phyloP scores from a whole-genome alignment of 1,140 invertebrate species.

The Eciton burchellii region DNA sequence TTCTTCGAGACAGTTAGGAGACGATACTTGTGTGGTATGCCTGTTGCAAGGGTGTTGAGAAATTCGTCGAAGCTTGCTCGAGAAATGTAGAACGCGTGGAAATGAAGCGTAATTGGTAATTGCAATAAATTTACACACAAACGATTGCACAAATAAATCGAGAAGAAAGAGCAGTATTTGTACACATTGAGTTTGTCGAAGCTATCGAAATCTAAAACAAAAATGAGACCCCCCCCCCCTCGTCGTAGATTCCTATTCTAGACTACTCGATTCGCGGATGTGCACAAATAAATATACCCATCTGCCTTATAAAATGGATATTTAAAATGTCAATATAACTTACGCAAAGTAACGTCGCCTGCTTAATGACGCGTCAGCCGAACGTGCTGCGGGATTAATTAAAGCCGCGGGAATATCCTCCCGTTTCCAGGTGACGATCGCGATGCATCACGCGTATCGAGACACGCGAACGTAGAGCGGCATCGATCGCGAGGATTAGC shows the following conservation, averaged over 20 bases:
- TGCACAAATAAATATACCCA: not conserved
- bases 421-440: slow-evolving; percentile 49
- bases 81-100: not conserved
- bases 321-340: not conserved
- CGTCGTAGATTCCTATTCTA: too few species aligned
- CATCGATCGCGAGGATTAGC: slow-evolving; percentile 73
- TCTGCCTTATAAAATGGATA: not conserved
- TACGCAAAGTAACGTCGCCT: not conserved
- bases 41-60: slow-evolving; percentile 10
- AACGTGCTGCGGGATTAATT: slow-evolving; percentile 45
- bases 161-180: too few species aligned
- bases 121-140: too few species aligned
- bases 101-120: too few species aligned
- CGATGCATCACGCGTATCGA: slow-evolving; percentile 62
- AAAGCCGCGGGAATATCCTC: not conserved
- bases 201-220: too few species aligned
- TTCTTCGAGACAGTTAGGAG: slow-evolving; percentile 19
- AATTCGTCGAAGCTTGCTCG: not conserved
- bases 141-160: too few species aligned
- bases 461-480: slow-evolving; percentile 59
- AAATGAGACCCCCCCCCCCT: too few species aligned
- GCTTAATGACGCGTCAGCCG: not conserved
- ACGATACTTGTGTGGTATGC: not conserved
- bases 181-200: too few species aligned
- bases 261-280: too few species aligned